Base-by-base conservation (phyloP, 2,888 invertebrate genomes). In the Tetranychus piercei region DNA sequence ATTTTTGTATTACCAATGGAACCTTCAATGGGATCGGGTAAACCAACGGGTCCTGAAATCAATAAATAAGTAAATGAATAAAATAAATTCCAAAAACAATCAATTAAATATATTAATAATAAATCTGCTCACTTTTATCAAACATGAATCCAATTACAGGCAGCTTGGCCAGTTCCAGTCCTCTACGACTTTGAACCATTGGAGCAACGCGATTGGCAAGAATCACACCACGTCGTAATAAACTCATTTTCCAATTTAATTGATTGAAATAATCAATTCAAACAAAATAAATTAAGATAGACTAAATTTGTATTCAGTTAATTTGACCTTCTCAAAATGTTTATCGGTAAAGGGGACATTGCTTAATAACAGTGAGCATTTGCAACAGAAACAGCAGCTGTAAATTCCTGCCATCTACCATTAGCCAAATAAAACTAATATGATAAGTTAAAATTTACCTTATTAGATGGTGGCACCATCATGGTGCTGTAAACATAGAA, bases 1-100 rank as follows among this genome's bases (percentile, higher is more conserved):
- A 89, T 89, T 83, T 92, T 91, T 82, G 95, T 94, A 78, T 92
- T 82, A 73, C 96, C 96, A 45, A 94, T 94, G 43, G 94, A 91
- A 82, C 93, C 92, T 81, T 95, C 95, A 80, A 94, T 78, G 44
- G 92, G 90, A 81, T 94, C 92, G 72, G 91, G 69, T 11, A 11
- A 6, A 23, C 69, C 69, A 23, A 69, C 6, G 23, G 69, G 69
- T 69, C 34, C 69, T 69, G 8, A 11, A 20, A 69, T 5, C 6
- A 69, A 9, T 1, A 11, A 69, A 69, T 1, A 0, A 69, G 1
- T 15, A 55, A 55, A 55, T 55, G 2, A 15, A 55, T 55, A 7
- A 45, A 55, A 55, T 15, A 55, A 55, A 55, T 15, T 55, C 9
- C 6, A 55, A 55, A 15, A 55, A 55, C 9, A 55, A 15, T 15